These are phyloP conservation scores for Echeneis naucrates DNA, from an alignment of 2,797 vertebrate species.

Conservation along the genomic window DNA sequence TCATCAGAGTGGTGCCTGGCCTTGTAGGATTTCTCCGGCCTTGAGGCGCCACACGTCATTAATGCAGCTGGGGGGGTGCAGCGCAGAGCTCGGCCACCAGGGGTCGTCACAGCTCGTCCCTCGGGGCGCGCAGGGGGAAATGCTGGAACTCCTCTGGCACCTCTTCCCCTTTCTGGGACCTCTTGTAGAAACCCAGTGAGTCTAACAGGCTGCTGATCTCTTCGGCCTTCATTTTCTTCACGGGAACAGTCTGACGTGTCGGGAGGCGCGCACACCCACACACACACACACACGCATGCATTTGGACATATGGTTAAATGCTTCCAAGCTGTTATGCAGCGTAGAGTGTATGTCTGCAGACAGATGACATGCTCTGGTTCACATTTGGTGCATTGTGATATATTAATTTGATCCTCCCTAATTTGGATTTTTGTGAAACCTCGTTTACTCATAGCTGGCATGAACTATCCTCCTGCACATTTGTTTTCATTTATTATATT, in stretches of 20 bases:
- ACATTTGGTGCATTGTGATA: not conserved
- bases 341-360: constrained; percentile 1
- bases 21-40: constrained; percentile 51
- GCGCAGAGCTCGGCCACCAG: constrained; percentile 63
- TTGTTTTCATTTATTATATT: constrained; percentile 30
- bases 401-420: not conserved
- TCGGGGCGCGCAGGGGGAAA: constrained; percentile 81
- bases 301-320: constrained; percentile 20
- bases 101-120: constrained; percentile 86
- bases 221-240: constrained; percentile 85
- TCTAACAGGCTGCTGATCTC: constrained; percentile 87
- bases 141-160: constrained; percentile 87
- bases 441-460: not conserved
- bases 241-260: constrained; percentile 76
- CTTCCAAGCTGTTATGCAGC: not conserved
- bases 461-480: not conserved
- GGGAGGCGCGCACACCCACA: constrained; percentile 12
- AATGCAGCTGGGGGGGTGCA: constrained; percentile 67
- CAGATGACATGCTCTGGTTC: not conserved
- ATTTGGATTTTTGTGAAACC: constrained; percentile 25
- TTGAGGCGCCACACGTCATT: constrained; percentile 84
- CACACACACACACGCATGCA: constrained; percentile 12
- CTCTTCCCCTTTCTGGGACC: constrained; percentile 86
- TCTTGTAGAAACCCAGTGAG: constrained; percentile 88
- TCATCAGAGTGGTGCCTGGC: constrained; percentile 81